Percentiles rank a stretch among this genome's conserved stretches.
Conservation (phyloP, 2,113 vertebrate genomes). For the Brevimyrus niger region DNA sequence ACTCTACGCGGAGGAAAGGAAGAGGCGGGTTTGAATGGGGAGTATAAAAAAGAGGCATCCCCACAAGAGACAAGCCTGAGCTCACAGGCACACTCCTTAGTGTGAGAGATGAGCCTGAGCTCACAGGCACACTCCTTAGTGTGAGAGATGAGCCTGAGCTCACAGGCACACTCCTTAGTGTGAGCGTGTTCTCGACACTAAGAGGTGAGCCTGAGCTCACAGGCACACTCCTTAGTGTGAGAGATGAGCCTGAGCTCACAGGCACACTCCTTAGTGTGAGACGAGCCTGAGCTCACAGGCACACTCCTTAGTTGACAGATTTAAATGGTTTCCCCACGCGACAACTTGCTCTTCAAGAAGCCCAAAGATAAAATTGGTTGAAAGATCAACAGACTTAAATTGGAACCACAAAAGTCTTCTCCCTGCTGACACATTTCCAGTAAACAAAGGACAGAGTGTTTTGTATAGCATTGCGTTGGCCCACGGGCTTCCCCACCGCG, state of each 20-base stretch:
- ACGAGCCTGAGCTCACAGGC: not conserved
- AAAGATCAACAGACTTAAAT: slow-evolving; percentile 10
- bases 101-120: too few species aligned
- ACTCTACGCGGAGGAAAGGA: not conserved
- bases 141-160: too few species aligned
- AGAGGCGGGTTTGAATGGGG: not conserved
- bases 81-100: not conserved
- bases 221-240: not conserved
- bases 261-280: too few species aligned
- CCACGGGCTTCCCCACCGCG: not conserved
- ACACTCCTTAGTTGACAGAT: not conserved
- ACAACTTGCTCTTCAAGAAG: not conserved
- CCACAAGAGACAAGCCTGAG: not conserved
- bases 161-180: too few species aligned
- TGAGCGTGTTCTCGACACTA: not conserved
- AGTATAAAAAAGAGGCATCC: not conserved
- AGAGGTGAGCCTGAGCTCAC: not conserved
- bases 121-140: too few species aligned
- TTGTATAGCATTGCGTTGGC: not conserved
- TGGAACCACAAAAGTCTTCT: not conserved
- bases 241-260: too few species aligned
- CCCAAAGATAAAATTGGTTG: not conserved
- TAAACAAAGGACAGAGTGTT: slow-evolving; percentile 1
- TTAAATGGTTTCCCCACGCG: not conserved
- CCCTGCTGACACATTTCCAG: not conserved